Evolutionary conservation across 2,888 invertebrate species (phyloP), one percentile per base, ranked within the genome.

Genomic region (Meloe dianella): DNA sequence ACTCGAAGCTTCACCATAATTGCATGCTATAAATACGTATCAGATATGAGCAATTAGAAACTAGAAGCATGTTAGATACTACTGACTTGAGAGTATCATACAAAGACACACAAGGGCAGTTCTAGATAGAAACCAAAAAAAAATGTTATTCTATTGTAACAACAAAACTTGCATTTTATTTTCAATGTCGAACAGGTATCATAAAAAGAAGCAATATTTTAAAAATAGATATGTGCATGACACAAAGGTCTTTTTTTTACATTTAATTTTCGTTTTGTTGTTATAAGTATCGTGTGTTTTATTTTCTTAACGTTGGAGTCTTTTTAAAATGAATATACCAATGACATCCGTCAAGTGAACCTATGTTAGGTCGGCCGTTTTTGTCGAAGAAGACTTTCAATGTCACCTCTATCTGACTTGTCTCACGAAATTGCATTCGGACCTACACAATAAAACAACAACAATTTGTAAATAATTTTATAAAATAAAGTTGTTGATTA

Each of bases 11-110:
- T 71, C 78, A 78, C 79, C 81, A 79, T 83, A 83, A 83, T 83
- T 83, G 81, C 81, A 73, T 67, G 77, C 81, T 77, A 81, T 83
- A 83, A 83, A 83, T 83, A 82, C 82, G 80, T 81, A 82, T 82
- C 83, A 81, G 82, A 82, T 83, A 81, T 79, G 80, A 81, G 81
- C 81, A 83, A 83, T 82, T 83, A 82, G 82, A 77, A 79, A 77
- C 78, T 74, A 70, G 75, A 77, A 70, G 73, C 74, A 74, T 74
- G 70, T 59, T 70, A 62, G 63, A 27, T 27, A 27, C 27, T 4
- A 27, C 4, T 27, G 32, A 1, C 10, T 32, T 9, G 10, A 32
- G 41, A 17, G 41, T 41, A 17, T 17, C 41, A 4, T 41, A 41
- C 7, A 17, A n/a, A 41, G 10, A 5, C 41, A n/a, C 41, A 41